These are phyloP conservation scores for Perithous albicinctus DNA, from an alignment of 2,888 invertebrate species.

Conservation along the genomic window DNA sequence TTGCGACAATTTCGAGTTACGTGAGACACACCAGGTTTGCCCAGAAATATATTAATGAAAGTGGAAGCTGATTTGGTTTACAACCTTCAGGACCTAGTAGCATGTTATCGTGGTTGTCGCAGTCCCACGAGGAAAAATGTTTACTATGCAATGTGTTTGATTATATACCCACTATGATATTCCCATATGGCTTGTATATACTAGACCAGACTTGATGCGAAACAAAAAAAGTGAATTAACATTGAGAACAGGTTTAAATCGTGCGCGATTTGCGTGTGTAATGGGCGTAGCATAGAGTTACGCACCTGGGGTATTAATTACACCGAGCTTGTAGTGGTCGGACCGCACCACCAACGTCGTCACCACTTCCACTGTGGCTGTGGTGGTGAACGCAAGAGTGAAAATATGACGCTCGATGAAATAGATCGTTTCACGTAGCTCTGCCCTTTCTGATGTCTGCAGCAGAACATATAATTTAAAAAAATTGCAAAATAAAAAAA, in stretches of 20 bases:
- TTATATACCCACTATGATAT: constrained; percentile 40
- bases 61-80: neutral
- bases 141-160: constrained; percentile 40
- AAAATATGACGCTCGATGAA: constrained; percentile 54
- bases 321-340: constrained; percentile 61
- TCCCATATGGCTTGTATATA: constrained; percentile 28
- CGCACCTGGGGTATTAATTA: constrained; percentile 65
- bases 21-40: too few relatives aligned
- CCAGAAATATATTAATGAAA: too few relatives aligned
- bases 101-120: constrained; percentile 1
- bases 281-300: constrained; percentile 61
- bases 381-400: constrained; percentile 33
- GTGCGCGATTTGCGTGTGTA: constrained; percentile 67
- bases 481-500: too few relatives aligned
- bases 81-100: neutral
- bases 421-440: constrained; percentile 39
- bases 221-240: constrained; percentile 65
- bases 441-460: constrained; percentile 3
- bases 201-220: constrained; percentile 10
- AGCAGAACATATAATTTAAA: too few relatives aligned
- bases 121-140: neutral
- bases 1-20: too few relatives aligned
- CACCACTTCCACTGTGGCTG: constrained; percentile 33
- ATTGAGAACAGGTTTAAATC: constrained; percentile 68
- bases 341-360: constrained; percentile 48